phyloP scores from a whole-genome alignment of 2,888 invertebrate genomes.

The Chorisops tibialis region DNA sequence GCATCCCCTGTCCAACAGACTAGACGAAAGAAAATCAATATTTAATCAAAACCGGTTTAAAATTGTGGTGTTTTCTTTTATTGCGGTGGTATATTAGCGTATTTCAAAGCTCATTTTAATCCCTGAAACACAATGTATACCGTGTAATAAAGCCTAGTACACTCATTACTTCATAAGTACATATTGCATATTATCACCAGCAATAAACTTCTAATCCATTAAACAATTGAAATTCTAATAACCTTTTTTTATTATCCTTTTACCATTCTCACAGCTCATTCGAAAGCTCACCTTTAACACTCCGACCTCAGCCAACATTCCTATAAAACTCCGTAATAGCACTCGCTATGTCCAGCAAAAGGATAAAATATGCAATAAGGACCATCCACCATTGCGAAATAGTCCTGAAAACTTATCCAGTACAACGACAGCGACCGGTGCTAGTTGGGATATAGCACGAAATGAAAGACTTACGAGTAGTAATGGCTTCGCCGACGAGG shows the following conservation, averaged over 20 bases:
- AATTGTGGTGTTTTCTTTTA: too few species aligned
- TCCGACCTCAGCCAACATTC: constrained; percentile 11
- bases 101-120: too few species aligned
- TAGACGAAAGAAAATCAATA: too few species aligned
- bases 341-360: constrained; percentile 27
- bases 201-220: not conserved
- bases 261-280: constrained; percentile 29
- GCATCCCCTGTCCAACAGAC: too few species aligned
- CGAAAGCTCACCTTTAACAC: constrained; percentile 31
- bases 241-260: not conserved
- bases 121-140: too few species aligned
- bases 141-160: too few species aligned
- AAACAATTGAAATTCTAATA: not conserved
- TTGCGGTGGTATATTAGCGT: too few species aligned
- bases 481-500: constrained; percentile 8
- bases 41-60: too few species aligned
- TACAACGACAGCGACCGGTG: not conserved
- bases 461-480: constrained; percentile 6
- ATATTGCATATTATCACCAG: too few species aligned
- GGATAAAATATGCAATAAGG: constrained; percentile 8
- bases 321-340: constrained; percentile 20
- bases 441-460: constrained; percentile 17
- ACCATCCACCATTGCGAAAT: not conserved
- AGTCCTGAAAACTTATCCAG: constrained; percentile 26
- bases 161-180: too few species aligned